phyloP scores from a whole-genome alignment of 2,113 vertebrate genomes.

The Fulmarus glacialis region DNA sequence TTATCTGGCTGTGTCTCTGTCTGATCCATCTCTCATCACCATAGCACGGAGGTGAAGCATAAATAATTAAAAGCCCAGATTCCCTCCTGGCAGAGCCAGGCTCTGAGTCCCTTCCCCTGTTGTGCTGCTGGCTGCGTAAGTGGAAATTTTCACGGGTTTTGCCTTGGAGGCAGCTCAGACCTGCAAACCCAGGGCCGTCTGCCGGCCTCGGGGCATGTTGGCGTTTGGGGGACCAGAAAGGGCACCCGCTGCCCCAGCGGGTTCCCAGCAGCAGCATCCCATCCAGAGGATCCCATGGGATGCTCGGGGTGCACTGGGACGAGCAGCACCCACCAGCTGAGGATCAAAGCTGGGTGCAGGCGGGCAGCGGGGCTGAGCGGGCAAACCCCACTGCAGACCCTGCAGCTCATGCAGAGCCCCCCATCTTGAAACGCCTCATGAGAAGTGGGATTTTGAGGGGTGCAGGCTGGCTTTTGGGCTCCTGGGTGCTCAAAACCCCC shows the following conservation, averaged over 20 bases:
- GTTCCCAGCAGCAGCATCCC: not conserved
- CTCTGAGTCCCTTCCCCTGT: not conserved
- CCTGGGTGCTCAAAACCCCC: not conserved
- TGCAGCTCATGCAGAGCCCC: fast-evolving
- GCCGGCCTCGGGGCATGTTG: fast-evolving
- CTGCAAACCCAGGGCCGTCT: not conserved
- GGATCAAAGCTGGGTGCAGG: not conserved
- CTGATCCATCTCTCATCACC: not conserved
- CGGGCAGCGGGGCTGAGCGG: not conserved
- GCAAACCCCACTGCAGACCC: not conserved
- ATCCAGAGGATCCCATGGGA: fast-evolving
- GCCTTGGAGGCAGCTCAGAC: not conserved
- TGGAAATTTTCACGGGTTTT: not conserved
- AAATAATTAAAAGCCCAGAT: slow-evolving; percentile 4
- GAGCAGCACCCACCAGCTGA: not conserved
- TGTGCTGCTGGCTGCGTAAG: not conserved
- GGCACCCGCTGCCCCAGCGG: not conserved
- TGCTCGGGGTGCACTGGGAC: not conserved
- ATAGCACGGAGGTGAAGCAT: not conserved
- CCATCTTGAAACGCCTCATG: not conserved
- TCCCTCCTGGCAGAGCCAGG: not conserved
- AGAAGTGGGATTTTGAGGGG: not conserved
- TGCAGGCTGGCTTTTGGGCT: not conserved
- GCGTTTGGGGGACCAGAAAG: not conserved
- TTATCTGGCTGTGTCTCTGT: not conserved